Evolutionary conservation across 2,113 vertebrate genomes (phyloP), one percentile per base, ranked within the genome.

Genomic region (Phalacrocorax aristotelis): DNA sequence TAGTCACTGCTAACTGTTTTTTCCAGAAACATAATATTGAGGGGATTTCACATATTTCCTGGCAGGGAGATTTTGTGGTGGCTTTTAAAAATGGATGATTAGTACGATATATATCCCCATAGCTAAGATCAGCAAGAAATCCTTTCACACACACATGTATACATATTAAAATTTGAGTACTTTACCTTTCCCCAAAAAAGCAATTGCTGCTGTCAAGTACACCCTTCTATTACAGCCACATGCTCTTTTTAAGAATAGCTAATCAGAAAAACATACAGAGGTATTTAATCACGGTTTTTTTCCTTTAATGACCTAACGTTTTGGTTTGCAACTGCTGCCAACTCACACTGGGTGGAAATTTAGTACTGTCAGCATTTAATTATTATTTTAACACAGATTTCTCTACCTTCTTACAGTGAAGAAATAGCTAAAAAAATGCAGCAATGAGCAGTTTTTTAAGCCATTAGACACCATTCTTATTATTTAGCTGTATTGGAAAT

Each of bases 311-410:
- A 97, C 97, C 98, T 98, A 97, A 98, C 97, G 97, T 97, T 98
- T 97, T 96, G 96, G 96, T 97, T 94, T 87, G 93, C 89, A 97
- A 97, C 96, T 55, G 95, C 97, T 97, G 98, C 98, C 98, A 98
- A 93, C 97, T 98, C 98, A 97, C 0, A 36, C 98, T 98, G 98
- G 49, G 98, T 93, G 75, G 97, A 98, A 98, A 98, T 97, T 97
- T 94, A 98, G 97, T 98, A 97, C 89, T 98, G 97, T 98, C 98
- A 97, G 98, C 98, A 98, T 98, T 98, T 98, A 98, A 98, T 98
- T 98, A 98, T 98, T 98, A 98, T 98, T 98, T 98, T 98, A 97
- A 97, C 94, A 69, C 42, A 57, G 95, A 97, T 97, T 98, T 98
- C 97, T 98, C 97, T 98, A 98, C 97, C 94, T 98, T 98, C 98